Evolutionary conservation across 2,113 vertebrate genomes (phyloP).

Genomic region (Pycnonotus jocosus): DNA sequence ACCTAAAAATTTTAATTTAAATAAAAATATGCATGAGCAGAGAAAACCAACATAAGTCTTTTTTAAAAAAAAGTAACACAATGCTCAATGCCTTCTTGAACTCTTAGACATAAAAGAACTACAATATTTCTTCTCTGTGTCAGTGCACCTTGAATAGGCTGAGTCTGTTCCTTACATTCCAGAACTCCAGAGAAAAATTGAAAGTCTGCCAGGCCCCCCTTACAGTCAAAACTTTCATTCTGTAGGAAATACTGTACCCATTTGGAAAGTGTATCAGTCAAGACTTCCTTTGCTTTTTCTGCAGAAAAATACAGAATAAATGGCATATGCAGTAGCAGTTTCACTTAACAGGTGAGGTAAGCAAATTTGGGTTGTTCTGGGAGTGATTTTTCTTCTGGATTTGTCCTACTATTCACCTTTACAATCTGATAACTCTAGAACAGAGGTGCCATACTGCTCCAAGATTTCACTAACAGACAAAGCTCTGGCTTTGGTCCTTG

Average conservation of each 20-base stretch:
- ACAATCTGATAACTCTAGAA: not conserved
- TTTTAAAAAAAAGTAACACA: not conserved
- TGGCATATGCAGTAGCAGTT: fast-evolving
- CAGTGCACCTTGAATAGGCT: not conserved
- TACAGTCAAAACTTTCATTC: not conserved
- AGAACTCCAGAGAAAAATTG: not conserved
- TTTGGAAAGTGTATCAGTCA: not conserved
- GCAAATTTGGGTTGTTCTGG: not conserved
- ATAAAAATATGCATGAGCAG: not conserved
- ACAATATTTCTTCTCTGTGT: not conserved
- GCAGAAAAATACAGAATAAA: not conserved
- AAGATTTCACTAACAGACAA: not conserved
- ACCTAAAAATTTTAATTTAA: not conserved
- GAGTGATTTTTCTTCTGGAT: not conserved
- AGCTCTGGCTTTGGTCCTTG: not conserved
- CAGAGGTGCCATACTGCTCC: not conserved
- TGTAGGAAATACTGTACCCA: not conserved
- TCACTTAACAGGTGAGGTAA: not conserved
- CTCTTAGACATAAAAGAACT: not conserved
- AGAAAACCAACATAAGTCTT: not conserved
- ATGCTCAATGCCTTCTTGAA: not conserved
- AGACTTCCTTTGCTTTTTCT: not conserved
- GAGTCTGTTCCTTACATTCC: not conserved
- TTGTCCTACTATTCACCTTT: not conserved
- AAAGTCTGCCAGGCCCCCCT: not conserved